Percentiles rank a stretch among this genome's conserved stretches.
Conservation (phyloP, 2,888 invertebrate genomes). For the Drosophila birchii region DNA sequence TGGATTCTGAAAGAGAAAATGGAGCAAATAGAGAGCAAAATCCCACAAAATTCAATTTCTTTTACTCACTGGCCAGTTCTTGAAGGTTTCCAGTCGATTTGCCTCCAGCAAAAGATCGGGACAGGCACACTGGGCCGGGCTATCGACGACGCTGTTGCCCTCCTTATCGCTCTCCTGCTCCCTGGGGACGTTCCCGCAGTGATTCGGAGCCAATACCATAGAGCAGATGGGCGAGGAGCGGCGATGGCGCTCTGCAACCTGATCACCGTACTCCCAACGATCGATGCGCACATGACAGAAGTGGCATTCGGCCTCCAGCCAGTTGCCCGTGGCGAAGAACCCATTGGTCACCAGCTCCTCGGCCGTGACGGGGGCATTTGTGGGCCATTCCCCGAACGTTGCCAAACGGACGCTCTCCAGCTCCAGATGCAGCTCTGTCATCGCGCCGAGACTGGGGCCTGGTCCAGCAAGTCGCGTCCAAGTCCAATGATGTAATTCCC, state of each 20-base stretch:
- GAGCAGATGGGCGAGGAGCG: conserved; percentile 89
- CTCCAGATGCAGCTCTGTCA: conserved; percentile 61
- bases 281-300: conserved; percentile 89
- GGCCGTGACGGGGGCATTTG: conserved; percentile 62
- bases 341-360: conserved; percentile 86
- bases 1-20: conserved; percentile 78
- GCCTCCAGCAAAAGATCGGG: conserved; percentile 88
- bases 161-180: conserved; percentile 47
- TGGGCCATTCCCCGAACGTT: conserved; percentile 63
- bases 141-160: conserved; percentile 57
- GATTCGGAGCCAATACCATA: conserved; percentile 88
- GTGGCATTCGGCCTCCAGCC: conserved; percentile 91
- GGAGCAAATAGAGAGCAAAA: too few relatives aligned
- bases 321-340: conserved; percentile 90
- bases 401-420: conserved; percentile 56
- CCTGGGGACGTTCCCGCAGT: conserved; percentile 89
- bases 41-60: background rate
- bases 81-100: conserved; percentile 89
- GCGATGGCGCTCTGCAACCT: conserved; percentile 89
- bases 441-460: conserved; percentile 16
- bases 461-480: conserved; percentile 9
- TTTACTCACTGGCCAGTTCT: conserved; percentile 89
- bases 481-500: conserved; percentile 26
- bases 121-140: conserved; percentile 34
- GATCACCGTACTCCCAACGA: conserved; percentile 91